Conservation (phyloP, 2,888 invertebrate genomes). For the Eudemis profundana region DNA sequence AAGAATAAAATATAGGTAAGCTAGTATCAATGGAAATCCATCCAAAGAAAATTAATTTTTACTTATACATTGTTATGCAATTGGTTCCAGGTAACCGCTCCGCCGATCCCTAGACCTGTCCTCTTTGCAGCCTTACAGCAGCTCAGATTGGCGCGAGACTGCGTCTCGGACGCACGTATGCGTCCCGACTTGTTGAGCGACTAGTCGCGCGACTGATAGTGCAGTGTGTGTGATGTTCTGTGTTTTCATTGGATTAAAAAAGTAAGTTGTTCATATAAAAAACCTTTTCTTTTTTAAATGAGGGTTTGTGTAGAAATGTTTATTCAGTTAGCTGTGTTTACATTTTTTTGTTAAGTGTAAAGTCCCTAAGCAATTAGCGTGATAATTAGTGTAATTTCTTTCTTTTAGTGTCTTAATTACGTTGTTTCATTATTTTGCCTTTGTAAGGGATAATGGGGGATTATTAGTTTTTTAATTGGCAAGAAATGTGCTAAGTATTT, state of each 20-base stretch:
- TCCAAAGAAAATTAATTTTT: neutral
- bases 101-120: conserved; percentile 13
- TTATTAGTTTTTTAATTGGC: neutral
- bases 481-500: neutral
- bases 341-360: neutral
- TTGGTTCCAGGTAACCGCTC: conserved; percentile 20
- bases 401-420: neutral
- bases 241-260: conserved; percentile 41
- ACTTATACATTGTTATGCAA: neutral
- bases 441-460: neutral
- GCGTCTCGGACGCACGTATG: conserved; percentile 55
- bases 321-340: neutral
- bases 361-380: neutral
- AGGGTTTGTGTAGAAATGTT: neutral
- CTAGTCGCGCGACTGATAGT: conserved; percentile 36
- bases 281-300: neutral
- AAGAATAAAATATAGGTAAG: too few relatives aligned
- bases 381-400: conserved; percentile 2
- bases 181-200: conserved; percentile 23
- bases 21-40: neutral
- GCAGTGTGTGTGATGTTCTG: conserved; percentile 37
- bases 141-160: conserved; percentile 56
- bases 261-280: conserved; percentile 33
- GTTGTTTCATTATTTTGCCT: neutral
- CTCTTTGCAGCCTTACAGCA: conserved; percentile 29